phyloP scores from a whole-genome alignment of 2,888 invertebrate species.

The Dorcus hopei region DNA sequence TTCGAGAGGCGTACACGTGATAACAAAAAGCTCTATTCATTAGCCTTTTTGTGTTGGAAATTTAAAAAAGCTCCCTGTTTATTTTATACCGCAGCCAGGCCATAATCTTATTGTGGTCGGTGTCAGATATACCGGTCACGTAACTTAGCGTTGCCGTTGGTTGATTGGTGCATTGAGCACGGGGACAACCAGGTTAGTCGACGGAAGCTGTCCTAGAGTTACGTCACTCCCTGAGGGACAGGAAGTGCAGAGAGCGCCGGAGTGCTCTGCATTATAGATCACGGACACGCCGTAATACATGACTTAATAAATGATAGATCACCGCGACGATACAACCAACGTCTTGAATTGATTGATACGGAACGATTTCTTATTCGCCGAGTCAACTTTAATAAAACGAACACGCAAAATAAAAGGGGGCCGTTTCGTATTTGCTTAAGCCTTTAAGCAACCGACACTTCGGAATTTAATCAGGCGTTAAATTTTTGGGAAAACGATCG shows the following conservation, averaged over 20 bases:
- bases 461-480: too few relatives aligned
- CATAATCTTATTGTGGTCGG: slow-evolving; percentile 21
- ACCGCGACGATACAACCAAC: background rate
- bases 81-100: slow-evolving; percentile 15
- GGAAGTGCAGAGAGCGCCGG: slow-evolving; percentile 17
- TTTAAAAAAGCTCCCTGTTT: slow-evolving; percentile 3
- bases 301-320: slow-evolving; percentile 1
- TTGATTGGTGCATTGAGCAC: slow-evolving; percentile 38
- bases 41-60: too few relatives aligned
- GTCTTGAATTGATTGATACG: background rate
- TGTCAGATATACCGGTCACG: slow-evolving; percentile 28
- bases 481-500: too few relatives aligned
- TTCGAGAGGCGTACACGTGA: too few relatives aligned
- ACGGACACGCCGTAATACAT: slow-evolving; percentile 10
- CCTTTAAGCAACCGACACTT: too few relatives aligned
- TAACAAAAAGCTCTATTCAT: too few relatives aligned
- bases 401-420: too few relatives aligned
- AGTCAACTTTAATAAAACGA: too few relatives aligned
- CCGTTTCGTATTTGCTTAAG: too few relatives aligned
- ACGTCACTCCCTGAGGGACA: slow-evolving; percentile 23
- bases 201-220: slow-evolving; percentile 30
- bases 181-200: slow-evolving; percentile 35
- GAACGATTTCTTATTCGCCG: too few relatives aligned
- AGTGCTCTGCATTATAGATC: slow-evolving; percentile 24
- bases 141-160: slow-evolving; percentile 25